Evolutionary conservation across 2,113 vertebrate species (phyloP).

Genomic region (Arvicanthis niloticus): DNA sequence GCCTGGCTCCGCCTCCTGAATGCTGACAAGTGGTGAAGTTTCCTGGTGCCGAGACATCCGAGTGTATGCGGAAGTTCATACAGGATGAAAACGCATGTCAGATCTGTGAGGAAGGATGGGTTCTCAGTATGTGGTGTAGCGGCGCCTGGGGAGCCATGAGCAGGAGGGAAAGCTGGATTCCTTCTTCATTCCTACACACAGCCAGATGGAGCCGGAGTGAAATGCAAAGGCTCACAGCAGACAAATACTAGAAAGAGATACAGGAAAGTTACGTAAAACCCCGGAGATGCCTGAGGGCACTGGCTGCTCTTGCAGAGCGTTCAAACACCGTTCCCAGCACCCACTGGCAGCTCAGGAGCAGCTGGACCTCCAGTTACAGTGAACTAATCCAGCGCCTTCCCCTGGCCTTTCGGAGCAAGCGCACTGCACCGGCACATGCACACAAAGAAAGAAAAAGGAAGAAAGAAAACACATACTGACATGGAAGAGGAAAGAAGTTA

Average conservation of each 20-base stretch:
- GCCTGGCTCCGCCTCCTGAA: not conserved
- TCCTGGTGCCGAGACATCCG: not conserved
- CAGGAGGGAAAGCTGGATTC: slow-evolving; percentile 63
- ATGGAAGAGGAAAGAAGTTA: not conserved
- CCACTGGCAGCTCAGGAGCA: not conserved
- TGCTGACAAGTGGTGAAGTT: not conserved
- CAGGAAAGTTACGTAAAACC: not conserved
- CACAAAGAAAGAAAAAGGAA: not conserved
- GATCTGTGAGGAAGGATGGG: slow-evolving; percentile 65
- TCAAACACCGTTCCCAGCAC: not conserved
- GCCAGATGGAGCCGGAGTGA: slow-evolving; percentile 52
- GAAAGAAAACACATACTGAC: not conserved
- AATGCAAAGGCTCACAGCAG: not conserved
- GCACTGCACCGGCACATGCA: not conserved
- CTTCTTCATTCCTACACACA: slow-evolving; percentile 26
- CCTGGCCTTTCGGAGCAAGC: not conserved
- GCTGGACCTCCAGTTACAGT: not conserved
- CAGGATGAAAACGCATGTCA: slow-evolving; percentile 62
- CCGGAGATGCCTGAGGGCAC: not conserved
- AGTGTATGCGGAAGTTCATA: slow-evolving; percentile 32
- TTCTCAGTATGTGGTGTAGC: slow-evolving; percentile 59
- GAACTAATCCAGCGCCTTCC: not conserved
- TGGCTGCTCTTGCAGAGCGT: not conserved
- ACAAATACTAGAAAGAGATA: slow-evolving; percentile 1
- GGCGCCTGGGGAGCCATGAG: slow-evolving; percentile 62